Conservation (phyloP, 2,113 vertebrate species). For the human region GRCh38 chr7:118173501-118174000, state of each 20-base stretch:
- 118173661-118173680: background rate
- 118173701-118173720: no score
- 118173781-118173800: background rate
- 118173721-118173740: background rate
- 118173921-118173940: background rate
- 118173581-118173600: background rate
- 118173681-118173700: background rate
- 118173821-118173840: background rate
- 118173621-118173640: background rate
- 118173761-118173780: background rate
- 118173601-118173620: background rate
- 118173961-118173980: background rate
- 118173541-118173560: background rate
- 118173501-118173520: constrained; percentile 14
- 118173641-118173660: background rate
- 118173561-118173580: background rate
- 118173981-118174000: background rate
- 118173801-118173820: background rate
- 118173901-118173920: background rate
- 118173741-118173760: background rate
- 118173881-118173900: background rate
- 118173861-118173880: background rate
- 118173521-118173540: background rate
- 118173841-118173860: background rate
- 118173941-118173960: background rate